phyloP scores from a whole-genome alignment of 2,797 vertebrate genomes.

The Peromyscus melanophrys region DNA sequence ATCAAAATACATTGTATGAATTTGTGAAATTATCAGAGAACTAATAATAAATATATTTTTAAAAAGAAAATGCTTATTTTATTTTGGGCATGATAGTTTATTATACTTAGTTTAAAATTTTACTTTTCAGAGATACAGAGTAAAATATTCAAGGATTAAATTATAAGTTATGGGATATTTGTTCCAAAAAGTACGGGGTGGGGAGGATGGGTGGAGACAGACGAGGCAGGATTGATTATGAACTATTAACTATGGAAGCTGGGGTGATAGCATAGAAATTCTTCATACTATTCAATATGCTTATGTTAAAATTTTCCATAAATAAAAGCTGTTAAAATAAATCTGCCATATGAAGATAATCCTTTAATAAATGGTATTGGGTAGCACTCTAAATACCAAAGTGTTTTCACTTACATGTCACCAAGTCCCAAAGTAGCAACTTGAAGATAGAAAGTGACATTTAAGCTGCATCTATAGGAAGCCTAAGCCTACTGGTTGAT shows the following conservation, averaged over 20 bases:
- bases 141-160: conserved; percentile 42
- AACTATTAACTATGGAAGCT: not conserved
- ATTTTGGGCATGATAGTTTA: conserved; percentile 35
- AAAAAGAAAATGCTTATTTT: not conserved
- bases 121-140: conserved; percentile 30
- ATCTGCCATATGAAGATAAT: conserved; percentile 48
- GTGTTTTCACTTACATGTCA: conserved; percentile 57
- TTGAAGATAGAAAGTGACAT: conserved; percentile 76
- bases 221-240: not conserved
- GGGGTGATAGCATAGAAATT: not conserved
- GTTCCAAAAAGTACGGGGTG: not conserved
- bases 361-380: conserved; percentile 56
- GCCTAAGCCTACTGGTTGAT: conserved; percentile 60
- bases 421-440: conserved; percentile 70
- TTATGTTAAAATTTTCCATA: conserved; percentile 37
- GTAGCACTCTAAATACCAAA: conserved; percentile 69
- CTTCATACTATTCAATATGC: not conserved
- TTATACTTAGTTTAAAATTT: conserved; percentile 3
- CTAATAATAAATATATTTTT: not conserved
- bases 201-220: not conserved
- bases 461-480: conserved; percentile 74
- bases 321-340: conserved; percentile 60
- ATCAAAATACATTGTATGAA: not conserved
- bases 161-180: conserved; percentile 17
- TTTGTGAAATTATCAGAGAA: not conserved